Evolutionary conservation across 2,113 vertebrate genomes (phyloP).

Genomic region (Stigmatopora argus): DNA sequence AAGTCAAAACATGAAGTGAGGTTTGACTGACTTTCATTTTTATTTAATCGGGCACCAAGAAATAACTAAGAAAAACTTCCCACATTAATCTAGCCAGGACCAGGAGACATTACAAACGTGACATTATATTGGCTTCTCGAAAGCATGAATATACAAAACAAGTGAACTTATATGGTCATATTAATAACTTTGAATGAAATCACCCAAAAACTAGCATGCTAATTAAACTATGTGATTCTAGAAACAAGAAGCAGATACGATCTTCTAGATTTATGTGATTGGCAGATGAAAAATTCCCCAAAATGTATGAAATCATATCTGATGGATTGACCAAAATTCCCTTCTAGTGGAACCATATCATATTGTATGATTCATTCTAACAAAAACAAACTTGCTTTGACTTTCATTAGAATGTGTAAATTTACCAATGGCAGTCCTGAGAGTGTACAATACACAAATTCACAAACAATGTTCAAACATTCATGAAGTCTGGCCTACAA

Average conservation of each 20-base stretch:
- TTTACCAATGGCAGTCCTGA: not conserved
- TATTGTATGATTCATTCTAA: not conserved
- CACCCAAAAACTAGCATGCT: too few relatives aligned
- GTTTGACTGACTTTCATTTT: conserved; percentile 20
- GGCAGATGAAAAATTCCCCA: too few relatives aligned
- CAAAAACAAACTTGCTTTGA: not conserved
- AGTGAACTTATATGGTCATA: too few relatives aligned
- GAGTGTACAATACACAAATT: not conserved
- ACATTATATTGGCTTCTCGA: too few relatives aligned
- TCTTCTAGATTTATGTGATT: too few relatives aligned
- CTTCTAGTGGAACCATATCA: not conserved
- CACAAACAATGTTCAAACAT: conserved; percentile 11
- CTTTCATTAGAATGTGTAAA: not conserved
- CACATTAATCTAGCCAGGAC: too few relatives aligned
- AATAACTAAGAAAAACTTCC: conserved; percentile 10
- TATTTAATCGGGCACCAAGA: conserved; percentile 7
- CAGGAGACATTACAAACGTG: too few relatives aligned
- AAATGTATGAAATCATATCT: too few relatives aligned
- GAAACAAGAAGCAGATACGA: too few relatives aligned
- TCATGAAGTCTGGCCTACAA: conserved; percentile 12
- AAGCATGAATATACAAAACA: too few relatives aligned
- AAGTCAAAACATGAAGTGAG: conserved; percentile 1
- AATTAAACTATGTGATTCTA: too few relatives aligned
- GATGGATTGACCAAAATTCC: not conserved
- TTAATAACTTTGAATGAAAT: too few relatives aligned